Base-by-base conservation (phyloP, 2,113 vertebrate genomes). In the Limanda limanda region DNA sequence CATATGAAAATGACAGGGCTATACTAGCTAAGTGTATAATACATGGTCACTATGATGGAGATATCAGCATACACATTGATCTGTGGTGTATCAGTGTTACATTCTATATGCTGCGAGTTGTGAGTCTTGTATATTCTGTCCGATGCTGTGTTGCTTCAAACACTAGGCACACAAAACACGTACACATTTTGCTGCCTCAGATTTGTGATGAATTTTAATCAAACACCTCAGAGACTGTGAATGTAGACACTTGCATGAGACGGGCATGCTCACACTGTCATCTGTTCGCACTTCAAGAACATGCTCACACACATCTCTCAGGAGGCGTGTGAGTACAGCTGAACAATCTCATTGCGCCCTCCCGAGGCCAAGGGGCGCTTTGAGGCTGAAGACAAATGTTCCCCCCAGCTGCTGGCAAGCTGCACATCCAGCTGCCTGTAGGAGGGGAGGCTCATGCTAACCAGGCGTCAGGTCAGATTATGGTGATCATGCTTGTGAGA, bases 401-500 rank as follows among this genome's bases (percentile, higher is more conserved):
- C 2, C 52, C 24, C 61, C 21, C 73, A 61, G 81, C 77, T 87
- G 72, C 80, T 91, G 71, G 85, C 85, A 82, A 85, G 92, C 88
- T 86, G 87, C 86, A 86, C 91, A 83, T 94, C 94, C 95, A 95
- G 94, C 94, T 96, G 95, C 92, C 90, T 90, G 84, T 92, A 88
- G 89, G 94, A 88, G 91, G 37, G 56, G 94, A 94, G 93, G 87
- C 91, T 94, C 93, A 94, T 95, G 94, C 92, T 95, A 96, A 95
- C 94, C 92, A 95, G 90, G 89, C 94, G 92, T 94, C 93, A 95
- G 88, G 90, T 94, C 92, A 96, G 95, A 96, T 97, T 96, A 96
- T 93, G 93, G 94, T 96, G 92, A 96, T 96, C 94, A 95, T 92
- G 82, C 89, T 82, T 93, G 93, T 92, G 91, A 94, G 90, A 89